Base-by-base conservation (phyloP, 2,888 invertebrate species). In the Pherbina coryleti region DNA sequence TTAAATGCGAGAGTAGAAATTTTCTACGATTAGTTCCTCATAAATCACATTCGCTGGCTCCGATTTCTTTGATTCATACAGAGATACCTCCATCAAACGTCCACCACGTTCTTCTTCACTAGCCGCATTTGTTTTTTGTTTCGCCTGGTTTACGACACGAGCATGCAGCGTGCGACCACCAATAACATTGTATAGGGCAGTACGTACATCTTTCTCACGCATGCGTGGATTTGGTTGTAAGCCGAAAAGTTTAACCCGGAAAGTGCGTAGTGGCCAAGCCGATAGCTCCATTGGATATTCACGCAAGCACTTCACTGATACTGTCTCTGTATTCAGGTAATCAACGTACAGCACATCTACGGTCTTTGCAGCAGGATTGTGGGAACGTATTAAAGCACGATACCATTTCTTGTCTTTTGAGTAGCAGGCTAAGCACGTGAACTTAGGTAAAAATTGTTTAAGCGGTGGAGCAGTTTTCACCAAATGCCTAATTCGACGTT, bases 261-360 rank as follows among this genome's bases (percentile, higher is more conserved):
- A 86, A 11, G 91, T 91, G 0, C 91, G 90, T 3, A 92, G 90
- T 0, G 93, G 92, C 74, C 92, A 86, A 55, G 87, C 84, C 1
- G 90, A 84, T 89, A 92, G 92, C 37, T 92, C 90, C 0, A 89
- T 86, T 53, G 88, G 89, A 77, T 92, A 92, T 84, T 90, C 91
- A 77, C 91, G 91, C 0, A 92, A 87, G 79, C 92, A 88, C 9
- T 87, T 83, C 25, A 89, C 82, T 0, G 90, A 81, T 25, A 93
- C 89, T 0, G 90, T 83, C 84, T 93, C 93, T 8, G 90, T 88
- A 83, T 95, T 95, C 1, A 96, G 95, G 84, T 92, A 96, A 88
- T 96, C 96, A 0, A 96, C 92, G 87, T 93, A 96, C 81, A 91
- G 90, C 0, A 96, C 93, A 83, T 91, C 91, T 0, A 94, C 91